Base-by-base conservation (phyloP, 2,888 invertebrate species). In the Arrhopalites spinosus region DNA sequence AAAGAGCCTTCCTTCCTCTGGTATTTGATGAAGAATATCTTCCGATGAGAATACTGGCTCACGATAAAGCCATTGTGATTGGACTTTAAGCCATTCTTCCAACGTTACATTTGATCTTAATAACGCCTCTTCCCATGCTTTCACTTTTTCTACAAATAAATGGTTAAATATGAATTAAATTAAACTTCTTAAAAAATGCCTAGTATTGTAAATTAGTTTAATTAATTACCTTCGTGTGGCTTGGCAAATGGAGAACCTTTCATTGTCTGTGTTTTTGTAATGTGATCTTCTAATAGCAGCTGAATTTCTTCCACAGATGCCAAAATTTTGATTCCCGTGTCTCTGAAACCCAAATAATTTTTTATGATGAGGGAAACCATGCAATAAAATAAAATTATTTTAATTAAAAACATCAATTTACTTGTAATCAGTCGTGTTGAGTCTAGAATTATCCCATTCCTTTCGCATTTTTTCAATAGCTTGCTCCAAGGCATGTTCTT, bases 41-140 rank as follows among this genome's bases (percentile, higher is more conserved):
- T 92, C 92, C 1, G 94, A 93, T 47, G 93, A 92, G 86, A 95
- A 95, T 84, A 95, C 93, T 0, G 94, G 94, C 81, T 94, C 87
- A 78, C 95, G 87, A 85, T 95, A 94, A 78, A 94, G 86, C 94
- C 95, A 95, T 78, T 93, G 92, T 72, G 90, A 89, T 87, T 95
- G 94, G 30, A 94, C 92, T 87, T 92, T 92, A 45, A 92, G 90
- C 94, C 94, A 94, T 86, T 92, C 92, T 78, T 94, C 93, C 59
- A 94, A 88, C 3, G 93, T 92, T 66, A 87, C 86, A 84, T 91
- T 90, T 11, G 91, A 89, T 78, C 91, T 87, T 0, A 88, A 84
- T 56, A 94, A 88, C 84, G 90, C 90, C 15, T 91, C 91, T 85
- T 93, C 93, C 90, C 94, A 94, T 1, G 88, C 86, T 84, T 88